These are phyloP conservation scores for Drosophila stalkeri DNA, from an alignment of 2,888 invertebrate species.

Conservation along the genomic window DNA sequence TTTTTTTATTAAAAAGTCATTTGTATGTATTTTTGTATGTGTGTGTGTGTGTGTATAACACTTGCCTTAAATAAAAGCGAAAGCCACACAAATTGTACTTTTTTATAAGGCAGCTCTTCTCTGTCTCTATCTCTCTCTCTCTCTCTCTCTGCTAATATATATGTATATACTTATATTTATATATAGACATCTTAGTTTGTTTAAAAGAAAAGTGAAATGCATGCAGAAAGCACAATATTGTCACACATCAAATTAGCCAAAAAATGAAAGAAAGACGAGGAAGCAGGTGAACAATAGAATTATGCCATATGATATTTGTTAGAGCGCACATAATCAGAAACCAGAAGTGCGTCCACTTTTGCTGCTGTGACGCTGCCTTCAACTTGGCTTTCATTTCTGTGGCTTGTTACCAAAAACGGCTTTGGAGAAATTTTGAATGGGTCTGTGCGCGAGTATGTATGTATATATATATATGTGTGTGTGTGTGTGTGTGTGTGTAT, in stretches of 20 bases:
- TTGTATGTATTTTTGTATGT: conserved; percentile 29
- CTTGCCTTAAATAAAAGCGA: conserved; percentile 72
- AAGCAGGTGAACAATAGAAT: conserved; percentile 70
- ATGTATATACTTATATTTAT: conserved; percentile 12
- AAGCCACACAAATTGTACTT: conserved; percentile 68
- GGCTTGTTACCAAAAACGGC: conserved; percentile 73
- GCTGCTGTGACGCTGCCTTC: conserved; percentile 46
- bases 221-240: conserved; percentile 59
- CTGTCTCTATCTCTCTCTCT: not conserved
- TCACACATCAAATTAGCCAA: conserved; percentile 63
- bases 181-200: conserved; percentile 55
- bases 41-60: conserved; percentile 43
- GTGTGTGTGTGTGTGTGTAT: conserved; percentile 14
- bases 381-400: conserved; percentile 75
- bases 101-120: conserved; percentile 40
- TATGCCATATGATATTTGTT: conserved; percentile 71
- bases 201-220: conserved; percentile 80
- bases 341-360: conserved; percentile 68
- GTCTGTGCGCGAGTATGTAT: conserved; percentile 8
- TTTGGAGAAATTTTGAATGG: conserved; percentile 73
- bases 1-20: conserved; percentile 66
- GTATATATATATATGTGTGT: conserved; percentile 15
- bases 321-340: conserved; percentile 62
- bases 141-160: not conserved
- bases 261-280: conserved; percentile 36